Base-by-base conservation (phyloP, 2,113 vertebrate genomes). In the Camelus dromedarius region DNA sequence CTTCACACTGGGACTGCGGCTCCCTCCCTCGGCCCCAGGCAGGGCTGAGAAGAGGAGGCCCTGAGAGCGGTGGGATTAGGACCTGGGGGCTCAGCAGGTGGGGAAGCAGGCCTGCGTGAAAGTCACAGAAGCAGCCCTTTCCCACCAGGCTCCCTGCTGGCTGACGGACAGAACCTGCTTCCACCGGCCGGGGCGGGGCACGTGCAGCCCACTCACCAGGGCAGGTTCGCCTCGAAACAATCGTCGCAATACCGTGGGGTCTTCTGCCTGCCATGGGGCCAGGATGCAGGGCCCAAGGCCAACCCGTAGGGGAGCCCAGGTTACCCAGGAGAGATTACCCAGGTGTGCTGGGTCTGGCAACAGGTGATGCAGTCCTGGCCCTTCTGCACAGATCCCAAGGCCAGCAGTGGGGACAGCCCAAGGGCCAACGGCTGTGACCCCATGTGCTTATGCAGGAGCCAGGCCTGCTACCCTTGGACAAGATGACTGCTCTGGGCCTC, bases 301-400 rank as follows among this genome's bases (percentile, higher is more conserved):
- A 54, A 52, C 32, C 26, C 16, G 0, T 4, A n/a, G 38, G 32
- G 48, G 30, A 54, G 13, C 70, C 18, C 13, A 48, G 80, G 62
- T 35, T n/a, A 72, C 8, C 22, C 8, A 30, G 50, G 24, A 84
- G 22, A 58, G 64, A 42, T 42, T 42, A 42, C 30, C 6, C 9
- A 38, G 32, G 9, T 30, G 7, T 12, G 35, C 81, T 32, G 35
- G 56, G 35, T 28, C 48, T 28, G 32, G 24, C 50, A 22, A 72
- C 54, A 12, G 81, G 13, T 46, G 46, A 26, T 0, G 11, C 19
- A 64, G 10, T 32, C 38, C 52, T 7, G 50, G 92, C 2, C 62
- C 8, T 56, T 56, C 8, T 13, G 38, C 67, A 28, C 24, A 58
- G 22, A 64, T 4, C 3, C 28, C 0, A 0, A 1, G 24, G 60